Evolutionary conservation across 1,140 invertebrate species (phyloP), one percentile per base, ranked within the genome.

Genomic region (Hycleus phaleratus): DNA sequence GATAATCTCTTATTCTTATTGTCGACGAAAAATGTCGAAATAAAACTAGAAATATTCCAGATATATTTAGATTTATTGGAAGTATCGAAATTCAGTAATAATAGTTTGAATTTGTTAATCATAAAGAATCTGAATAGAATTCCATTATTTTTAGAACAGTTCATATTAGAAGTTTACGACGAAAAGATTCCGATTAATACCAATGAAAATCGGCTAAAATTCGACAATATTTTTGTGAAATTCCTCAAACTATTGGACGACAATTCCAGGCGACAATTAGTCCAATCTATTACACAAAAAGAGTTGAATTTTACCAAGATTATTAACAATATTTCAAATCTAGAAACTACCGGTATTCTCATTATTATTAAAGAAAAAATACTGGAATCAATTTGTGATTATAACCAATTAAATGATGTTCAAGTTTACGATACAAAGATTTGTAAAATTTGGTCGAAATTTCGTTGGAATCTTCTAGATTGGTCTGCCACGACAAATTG

Each of bases 1-100:
- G 54, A 71, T 26, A 55, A 63, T 61, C 56, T 69, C 6, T 38
- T 69, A 18, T 66, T 58, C 54, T 40, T 73, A 38, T 52, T 71
- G 24, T 56, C 49, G 38, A 38, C 60, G 52, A 43, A 49, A 9
- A 38, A 46, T 43, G 26, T 64, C 2, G 39, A 58, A 11, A 58
- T 69, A 48, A 65, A 70, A 56, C 18, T 71, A 4, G 40, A 52
- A 38, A 62, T 70, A 39, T 60, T 66, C 46, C 52, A 65, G 38
- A 52, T 70, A 9, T 71, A 67, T 63, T 46, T 64, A 25, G 47
- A 64, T 44, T 10, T 66, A 44, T 9, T 53, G n/a, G 53, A 58
- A 45, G 52, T 42, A 43, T 12, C 53, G n/a, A 49, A 58, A 32
- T 32, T 32, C 43, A 42, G 56, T 45, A 52, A 54, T 38, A 46